phyloP scores from a whole-genome alignment of 2,888 invertebrate species.

The Chloroclystis v-ata region DNA sequence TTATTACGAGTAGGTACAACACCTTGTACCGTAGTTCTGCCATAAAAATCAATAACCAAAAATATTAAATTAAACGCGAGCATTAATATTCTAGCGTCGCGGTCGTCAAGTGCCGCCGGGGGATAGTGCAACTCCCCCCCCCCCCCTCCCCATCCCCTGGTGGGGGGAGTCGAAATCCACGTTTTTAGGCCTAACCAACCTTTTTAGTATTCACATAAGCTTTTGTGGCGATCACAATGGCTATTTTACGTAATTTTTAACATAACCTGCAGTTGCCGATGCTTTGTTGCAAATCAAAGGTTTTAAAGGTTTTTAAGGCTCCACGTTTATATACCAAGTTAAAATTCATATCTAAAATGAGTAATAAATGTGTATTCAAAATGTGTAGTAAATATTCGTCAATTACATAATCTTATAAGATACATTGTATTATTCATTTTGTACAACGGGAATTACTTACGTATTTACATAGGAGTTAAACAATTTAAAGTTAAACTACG shows the following conservation, averaged over 20 bases:
- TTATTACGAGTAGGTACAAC: too few species aligned
- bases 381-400: too few species aligned
- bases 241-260: slow-evolving; percentile 25
- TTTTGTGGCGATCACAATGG: slow-evolving; percentile 47
- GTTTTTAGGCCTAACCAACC: slow-evolving; percentile 73
- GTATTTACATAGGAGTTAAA: too few species aligned
- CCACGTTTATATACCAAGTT: too few species aligned
- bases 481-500: too few species aligned
- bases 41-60: slow-evolving; percentile 56
- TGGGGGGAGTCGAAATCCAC: slow-evolving; percentile 58
- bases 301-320: too few species aligned
- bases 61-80: slow-evolving; percentile 66
- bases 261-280: background rate
- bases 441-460: too few species aligned
- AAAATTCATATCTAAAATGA: too few species aligned
- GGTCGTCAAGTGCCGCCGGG: slow-evolving; percentile 65
- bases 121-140: slow-evolving; percentile 56
- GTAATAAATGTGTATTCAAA: too few species aligned
- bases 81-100: slow-evolving; percentile 72
- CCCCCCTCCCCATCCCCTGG: slow-evolving; percentile 15
- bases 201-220: slow-evolving; percentile 66
- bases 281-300: too few species aligned
- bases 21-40: background rate
- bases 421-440: too few species aligned
- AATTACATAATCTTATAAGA: too few species aligned